These are phyloP conservation scores for Cetonia aurata DNA, from an alignment of 2,888 invertebrate species.

Conservation along the genomic window DNA sequence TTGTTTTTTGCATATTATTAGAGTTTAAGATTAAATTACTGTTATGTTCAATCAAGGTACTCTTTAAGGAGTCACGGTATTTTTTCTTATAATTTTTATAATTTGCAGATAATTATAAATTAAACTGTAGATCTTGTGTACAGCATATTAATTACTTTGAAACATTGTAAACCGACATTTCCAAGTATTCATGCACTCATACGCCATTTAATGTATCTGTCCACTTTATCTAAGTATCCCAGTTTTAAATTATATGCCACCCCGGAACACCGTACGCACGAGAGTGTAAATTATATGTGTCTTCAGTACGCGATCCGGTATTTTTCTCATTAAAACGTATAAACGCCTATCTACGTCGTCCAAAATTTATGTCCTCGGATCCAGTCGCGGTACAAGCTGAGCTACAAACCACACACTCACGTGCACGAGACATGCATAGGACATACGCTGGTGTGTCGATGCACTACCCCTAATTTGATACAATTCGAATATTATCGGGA, in stretches of 20 bases:
- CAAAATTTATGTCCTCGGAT: slow-evolving; percentile 25
- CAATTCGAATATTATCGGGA: slow-evolving; percentile 29
- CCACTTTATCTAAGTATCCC: slow-evolving; percentile 21
- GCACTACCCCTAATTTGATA: slow-evolving; percentile 37
- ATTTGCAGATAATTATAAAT: not conserved
- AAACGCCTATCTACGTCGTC: slow-evolving; percentile 22
- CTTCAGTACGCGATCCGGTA: slow-evolving; percentile 29
- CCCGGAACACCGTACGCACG: slow-evolving; percentile 3
- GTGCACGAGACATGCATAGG: not conserved
- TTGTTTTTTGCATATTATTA: too few relatives aligned
- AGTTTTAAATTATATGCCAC: slow-evolving; percentile 16
- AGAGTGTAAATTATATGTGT: slow-evolving; percentile 27
- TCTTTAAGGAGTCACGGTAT: too few relatives aligned
- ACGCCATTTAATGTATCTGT: not conserved
- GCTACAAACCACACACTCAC: slow-evolving; percentile 5
- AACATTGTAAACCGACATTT: too few relatives aligned
- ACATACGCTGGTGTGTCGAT: not conserved
- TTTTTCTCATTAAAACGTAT: slow-evolving; percentile 33
- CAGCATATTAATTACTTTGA: too few relatives aligned
- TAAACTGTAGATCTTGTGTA: too few relatives aligned
- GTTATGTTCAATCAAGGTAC: too few relatives aligned
- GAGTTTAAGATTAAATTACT: too few relatives aligned
- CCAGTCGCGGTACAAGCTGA: not conserved
- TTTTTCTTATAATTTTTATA: too few relatives aligned
- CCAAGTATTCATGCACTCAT: too few relatives aligned